Evolutionary conservation across 2,113 vertebrate species (phyloP).

Genomic region (Antennarius striatus): DNA sequence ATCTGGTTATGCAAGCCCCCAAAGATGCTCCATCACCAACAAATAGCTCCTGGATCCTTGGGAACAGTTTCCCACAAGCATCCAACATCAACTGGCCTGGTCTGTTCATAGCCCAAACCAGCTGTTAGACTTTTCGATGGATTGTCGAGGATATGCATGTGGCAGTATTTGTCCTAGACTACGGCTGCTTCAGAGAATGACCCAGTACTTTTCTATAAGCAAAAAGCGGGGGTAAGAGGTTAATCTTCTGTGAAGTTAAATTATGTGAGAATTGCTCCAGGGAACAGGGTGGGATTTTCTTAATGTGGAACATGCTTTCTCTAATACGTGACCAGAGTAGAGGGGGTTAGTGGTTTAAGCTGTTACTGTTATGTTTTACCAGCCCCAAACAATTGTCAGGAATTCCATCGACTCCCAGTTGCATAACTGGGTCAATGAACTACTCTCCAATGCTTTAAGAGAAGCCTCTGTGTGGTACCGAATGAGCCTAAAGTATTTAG

Average conservation of each 20-base stretch:
- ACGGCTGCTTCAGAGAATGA: background rate
- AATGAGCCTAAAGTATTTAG: background rate
- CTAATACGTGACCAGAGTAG: constrained; percentile 15
- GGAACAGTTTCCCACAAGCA: constrained; percentile 27
- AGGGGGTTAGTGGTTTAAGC: background rate
- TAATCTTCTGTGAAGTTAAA: constrained; percentile 61
- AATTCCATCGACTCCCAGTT: constrained; percentile 25
- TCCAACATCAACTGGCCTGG: background rate
- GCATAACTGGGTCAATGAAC: constrained; percentile 49
- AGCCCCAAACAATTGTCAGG: background rate
- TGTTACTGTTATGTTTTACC: background rate
- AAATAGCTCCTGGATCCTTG: constrained; percentile 14
- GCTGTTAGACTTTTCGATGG: background rate
- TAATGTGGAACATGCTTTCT: constrained; percentile 56
- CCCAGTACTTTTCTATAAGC: constrained; percentile 3
- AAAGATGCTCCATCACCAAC: constrained; percentile 29
- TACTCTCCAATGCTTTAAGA: constrained; percentile 3
- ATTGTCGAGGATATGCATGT: background rate
- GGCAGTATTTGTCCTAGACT: constrained; percentile 5
- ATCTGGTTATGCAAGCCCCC: constrained; percentile 48
- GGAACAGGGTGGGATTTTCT: constrained; percentile 24
- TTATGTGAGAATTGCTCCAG: constrained; percentile 45
- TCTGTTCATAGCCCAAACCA: background rate
- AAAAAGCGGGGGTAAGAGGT: constrained; percentile 31
- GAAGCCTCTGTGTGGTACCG: background rate